Conservation (phyloP, 1,140 invertebrate genomes). For the Ceratina australensis region DNA sequence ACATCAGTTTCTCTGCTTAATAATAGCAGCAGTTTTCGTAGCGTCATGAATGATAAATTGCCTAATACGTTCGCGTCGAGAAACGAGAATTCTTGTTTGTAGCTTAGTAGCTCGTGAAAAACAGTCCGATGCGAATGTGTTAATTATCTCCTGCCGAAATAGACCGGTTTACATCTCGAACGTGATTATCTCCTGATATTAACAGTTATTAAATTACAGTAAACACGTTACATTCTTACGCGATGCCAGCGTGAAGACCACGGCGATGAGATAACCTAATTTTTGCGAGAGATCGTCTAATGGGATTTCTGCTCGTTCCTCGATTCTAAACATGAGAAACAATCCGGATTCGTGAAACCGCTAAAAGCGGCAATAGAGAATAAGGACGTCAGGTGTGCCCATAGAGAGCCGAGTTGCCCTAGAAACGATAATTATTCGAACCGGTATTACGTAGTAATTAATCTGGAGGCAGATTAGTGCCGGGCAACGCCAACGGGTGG, state of each 20-base stretch:
- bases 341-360: slow-evolving; percentile 23
- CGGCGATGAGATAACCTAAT: neutral
- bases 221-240: neutral
- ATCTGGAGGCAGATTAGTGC: slow-evolving; percentile 76
- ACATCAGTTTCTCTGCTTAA: no score
- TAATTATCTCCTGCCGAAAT: no score
- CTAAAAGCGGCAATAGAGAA: slow-evolving; percentile 17
- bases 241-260: no score
- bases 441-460: slow-evolving; percentile 76
- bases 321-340: neutral
- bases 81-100: no score
- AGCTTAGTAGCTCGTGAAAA: no score
- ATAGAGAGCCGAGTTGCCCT: slow-evolving; percentile 55
- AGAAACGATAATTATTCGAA: slow-evolving; percentile 74
- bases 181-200: no score
- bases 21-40: no score
- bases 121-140: no score
- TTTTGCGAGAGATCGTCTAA: neutral
- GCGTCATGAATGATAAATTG: no score
- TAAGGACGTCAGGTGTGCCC: slow-evolving; percentile 42
- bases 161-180: no score
- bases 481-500: slow-evolving; percentile 63
- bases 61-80: no score
- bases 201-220: neutral
- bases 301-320: neutral